Conservation (phyloP, 2,113 vertebrate species). For the Brachirus orientalis region DNA sequence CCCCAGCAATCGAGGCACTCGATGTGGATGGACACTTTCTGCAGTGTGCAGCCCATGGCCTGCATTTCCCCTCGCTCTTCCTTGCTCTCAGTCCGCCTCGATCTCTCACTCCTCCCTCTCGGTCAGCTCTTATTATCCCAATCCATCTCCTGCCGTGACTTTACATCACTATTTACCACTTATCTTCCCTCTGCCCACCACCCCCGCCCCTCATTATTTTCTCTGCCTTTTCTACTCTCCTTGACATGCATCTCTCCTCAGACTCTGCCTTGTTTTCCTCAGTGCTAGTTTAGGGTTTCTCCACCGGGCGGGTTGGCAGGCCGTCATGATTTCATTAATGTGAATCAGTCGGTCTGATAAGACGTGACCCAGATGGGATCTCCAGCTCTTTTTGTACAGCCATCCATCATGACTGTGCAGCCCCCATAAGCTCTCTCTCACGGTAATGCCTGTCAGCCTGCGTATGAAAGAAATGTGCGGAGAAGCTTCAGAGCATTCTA, state of each 20-base stretch:
- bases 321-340: constrained; percentile 72
- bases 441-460: constrained; percentile 50
- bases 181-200: constrained; percentile 57
- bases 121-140: constrained; percentile 70
- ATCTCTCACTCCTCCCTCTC: constrained; percentile 46
- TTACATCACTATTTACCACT: constrained; percentile 75
- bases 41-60: constrained; percentile 10
- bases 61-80: constrained; percentile 21
- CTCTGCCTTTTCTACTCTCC: constrained; percentile 62
- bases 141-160: constrained; percentile 72
- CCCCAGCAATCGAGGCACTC: neutral
- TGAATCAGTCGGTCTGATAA: constrained; percentile 71
- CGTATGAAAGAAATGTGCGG: constrained; percentile 60
- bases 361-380: constrained; percentile 76
- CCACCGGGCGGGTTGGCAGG: constrained; percentile 66
- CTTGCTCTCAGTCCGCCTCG: constrained; percentile 27
- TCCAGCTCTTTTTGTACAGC: constrained; percentile 56
- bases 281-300: constrained; percentile 58
- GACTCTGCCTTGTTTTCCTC: constrained; percentile 56
- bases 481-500: constrained; percentile 21
- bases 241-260: constrained; percentile 60
- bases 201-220: constrained; percentile 62
- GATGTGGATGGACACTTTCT: constrained; percentile 28
- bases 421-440: constrained; percentile 44
- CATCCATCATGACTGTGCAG: constrained; percentile 53